These are phyloP conservation scores for Blastomussa wellsi DNA, from an alignment of 92 coral and sea anemone species.

Conservation along the genomic window DNA sequence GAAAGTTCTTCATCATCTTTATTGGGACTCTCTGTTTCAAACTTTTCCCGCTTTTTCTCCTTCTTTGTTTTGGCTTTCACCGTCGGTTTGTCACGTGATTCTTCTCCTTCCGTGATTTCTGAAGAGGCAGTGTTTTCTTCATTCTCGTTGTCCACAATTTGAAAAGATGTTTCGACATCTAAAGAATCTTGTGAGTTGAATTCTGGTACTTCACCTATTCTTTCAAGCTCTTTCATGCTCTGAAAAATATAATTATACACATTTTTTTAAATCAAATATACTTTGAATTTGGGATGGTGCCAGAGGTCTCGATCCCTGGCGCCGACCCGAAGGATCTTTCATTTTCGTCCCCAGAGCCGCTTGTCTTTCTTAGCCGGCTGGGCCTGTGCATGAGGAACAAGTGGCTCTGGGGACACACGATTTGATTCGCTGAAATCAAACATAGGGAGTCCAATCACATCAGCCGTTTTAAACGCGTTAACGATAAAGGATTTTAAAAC, in stretches of 20 bases:
- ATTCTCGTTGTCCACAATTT: conserved; percentile 4
- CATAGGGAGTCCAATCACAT: too few relatives aligned
- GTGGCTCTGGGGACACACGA: too few relatives aligned
- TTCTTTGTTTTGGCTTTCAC: background rate
- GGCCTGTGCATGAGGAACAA: too few relatives aligned
- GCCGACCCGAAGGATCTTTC: too few relatives aligned
- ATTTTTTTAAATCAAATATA: background rate
- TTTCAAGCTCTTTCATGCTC: conserved; percentile 43
- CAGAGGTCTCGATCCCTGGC: too few relatives aligned
- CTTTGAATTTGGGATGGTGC: too few relatives aligned
- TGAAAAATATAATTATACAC: background rate
- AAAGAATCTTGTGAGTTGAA: conserved; percentile 15
- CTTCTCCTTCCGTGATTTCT: conserved; percentile 2
- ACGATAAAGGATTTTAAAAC: too few relatives aligned
- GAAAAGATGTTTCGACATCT: conserved; percentile 20
- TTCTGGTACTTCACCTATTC: conserved; percentile 19
- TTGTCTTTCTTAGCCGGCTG: too few relatives aligned
- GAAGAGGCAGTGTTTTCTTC: conserved; percentile 1
- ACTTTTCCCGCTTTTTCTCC: conserved; percentile 23
- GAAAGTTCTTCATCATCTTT: conserved; percentile 18
- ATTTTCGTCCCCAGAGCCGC: too few relatives aligned
- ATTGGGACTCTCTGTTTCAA: background rate
- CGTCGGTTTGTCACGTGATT: conserved; percentile 7
- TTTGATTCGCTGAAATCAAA: too few relatives aligned
- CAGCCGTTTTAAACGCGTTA: too few relatives aligned